Percentiles rank a stretch among this genome's conserved stretches.
Conservation (phyloP, 2,888 invertebrate species). For the Hartigia nigra region DNA sequence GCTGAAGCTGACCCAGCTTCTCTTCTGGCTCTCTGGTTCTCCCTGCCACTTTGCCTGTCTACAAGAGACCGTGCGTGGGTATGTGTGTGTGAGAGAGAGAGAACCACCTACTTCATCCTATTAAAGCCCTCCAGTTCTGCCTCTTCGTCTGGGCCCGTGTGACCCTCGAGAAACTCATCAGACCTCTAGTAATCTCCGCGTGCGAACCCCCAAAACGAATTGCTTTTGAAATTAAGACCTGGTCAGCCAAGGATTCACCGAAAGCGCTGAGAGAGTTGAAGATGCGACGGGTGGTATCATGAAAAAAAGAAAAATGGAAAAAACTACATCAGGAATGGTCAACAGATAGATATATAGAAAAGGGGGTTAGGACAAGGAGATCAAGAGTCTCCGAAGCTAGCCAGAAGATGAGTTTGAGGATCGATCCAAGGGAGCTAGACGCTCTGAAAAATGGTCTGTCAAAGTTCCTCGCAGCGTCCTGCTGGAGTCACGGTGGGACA, state of each 20-base stretch:
- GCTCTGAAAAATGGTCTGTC: neutral
- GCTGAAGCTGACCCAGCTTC: slow-evolving; percentile 62
- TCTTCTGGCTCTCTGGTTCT: slow-evolving; percentile 41
- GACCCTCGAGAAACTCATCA: slow-evolving; percentile 61
- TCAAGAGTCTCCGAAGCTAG: neutral
- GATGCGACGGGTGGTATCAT: neutral
- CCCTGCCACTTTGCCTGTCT: slow-evolving; percentile 13
- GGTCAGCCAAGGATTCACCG: neutral
- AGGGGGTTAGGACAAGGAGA: neutral
- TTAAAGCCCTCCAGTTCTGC: slow-evolving; percentile 46
- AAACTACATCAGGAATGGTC: neutral
- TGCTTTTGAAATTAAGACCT: slow-evolving; percentile 54
- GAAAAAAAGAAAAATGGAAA: neutral
- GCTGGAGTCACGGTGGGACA: neutral
- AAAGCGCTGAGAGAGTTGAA: neutral
- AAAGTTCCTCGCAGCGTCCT: neutral
- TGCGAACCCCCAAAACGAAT: slow-evolving; percentile 55
- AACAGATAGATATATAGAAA: neutral
- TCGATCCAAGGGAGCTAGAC: neutral
- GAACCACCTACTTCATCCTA: slow-evolving; percentile 38
- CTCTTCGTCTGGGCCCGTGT: slow-evolving; percentile 42
- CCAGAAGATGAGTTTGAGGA: neutral
- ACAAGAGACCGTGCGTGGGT: slow-evolving; percentile 12
- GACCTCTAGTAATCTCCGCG: slow-evolving; percentile 60
- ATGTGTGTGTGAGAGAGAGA: slow-evolving; percentile 19